Evolutionary conservation across 2,113 vertebrate species (phyloP).

Genomic region (Eurystomus gularis): DNA sequence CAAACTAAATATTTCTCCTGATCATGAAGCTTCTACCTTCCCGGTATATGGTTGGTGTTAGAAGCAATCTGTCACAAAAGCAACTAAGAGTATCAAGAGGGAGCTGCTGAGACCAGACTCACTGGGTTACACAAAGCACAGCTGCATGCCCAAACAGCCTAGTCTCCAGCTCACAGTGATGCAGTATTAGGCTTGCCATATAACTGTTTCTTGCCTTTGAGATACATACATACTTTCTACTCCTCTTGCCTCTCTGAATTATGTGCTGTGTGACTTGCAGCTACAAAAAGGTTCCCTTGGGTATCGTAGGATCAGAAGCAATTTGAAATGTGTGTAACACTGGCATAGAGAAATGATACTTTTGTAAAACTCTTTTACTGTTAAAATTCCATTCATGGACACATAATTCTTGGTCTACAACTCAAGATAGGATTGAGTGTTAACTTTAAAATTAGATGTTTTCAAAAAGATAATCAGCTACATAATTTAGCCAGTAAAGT

Average conservation of each 20-base stretch:
- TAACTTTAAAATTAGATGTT: neutral
- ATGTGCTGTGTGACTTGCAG: neutral
- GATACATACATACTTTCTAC: neutral
- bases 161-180: neutral
- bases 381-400: neutral
- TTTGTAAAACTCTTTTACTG: neutral
- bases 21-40: neutral
- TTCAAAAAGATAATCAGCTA: neutral
- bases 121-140: neutral
- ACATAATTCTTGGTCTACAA: neutral
- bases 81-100: neutral
- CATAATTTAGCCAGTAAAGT: neutral
- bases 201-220: neutral
- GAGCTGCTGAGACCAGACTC: neutral
- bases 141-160: neutral
- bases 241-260: neutral
- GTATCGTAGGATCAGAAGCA: neutral
- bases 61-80: neutral
- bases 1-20: neutral
- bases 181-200: neutral
- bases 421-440: neutral
- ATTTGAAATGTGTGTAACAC: neutral
- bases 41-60: neutral
- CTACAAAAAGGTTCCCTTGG: neutral
- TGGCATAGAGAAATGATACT: neutral